Evolutionary conservation across 2,113 vertebrate species (phyloP).

Genomic region (Corythoichthys intestinalis): DNA sequence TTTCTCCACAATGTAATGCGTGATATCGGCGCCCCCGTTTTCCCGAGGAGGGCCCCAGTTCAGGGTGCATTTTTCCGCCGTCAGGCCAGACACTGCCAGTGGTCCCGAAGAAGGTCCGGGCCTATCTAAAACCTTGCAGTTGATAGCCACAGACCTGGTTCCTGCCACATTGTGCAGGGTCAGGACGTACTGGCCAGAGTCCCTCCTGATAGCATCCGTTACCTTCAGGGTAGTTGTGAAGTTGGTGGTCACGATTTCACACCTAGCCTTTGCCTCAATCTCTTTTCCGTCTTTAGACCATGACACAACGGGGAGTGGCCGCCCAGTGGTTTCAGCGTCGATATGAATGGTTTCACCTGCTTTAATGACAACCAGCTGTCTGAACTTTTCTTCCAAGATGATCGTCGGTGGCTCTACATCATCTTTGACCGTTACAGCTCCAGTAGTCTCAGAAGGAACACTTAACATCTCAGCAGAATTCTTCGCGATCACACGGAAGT

Average conservation of each 20-base stretch:
- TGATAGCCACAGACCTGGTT: slow-evolving; percentile 85
- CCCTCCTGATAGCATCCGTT: slow-evolving; percentile 87
- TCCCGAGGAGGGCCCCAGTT: slow-evolving; percentile 93
- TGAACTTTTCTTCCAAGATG: slow-evolving; percentile 88
- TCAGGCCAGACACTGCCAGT: slow-evolving; percentile 83
- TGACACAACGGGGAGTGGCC: slow-evolving; percentile 87
- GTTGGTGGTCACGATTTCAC: slow-evolving; percentile 88
- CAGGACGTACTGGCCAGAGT: slow-evolving; percentile 91
- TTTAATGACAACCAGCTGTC: slow-evolving; percentile 86
- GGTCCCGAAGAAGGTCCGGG: slow-evolving; percentile 93
- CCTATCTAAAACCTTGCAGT: slow-evolving; percentile 93
- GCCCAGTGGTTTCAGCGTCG: slow-evolving; percentile 89
- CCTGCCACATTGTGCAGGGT: slow-evolving; percentile 94
- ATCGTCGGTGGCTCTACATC: slow-evolving; percentile 93
- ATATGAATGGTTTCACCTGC: slow-evolving; percentile 91
- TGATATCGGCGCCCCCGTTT: slow-evolving; percentile 92
- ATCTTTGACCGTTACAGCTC: slow-evolving; percentile 92
- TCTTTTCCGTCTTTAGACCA: slow-evolving; percentile 96
- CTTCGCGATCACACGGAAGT: slow-evolving; percentile 91
- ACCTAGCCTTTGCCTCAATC: slow-evolving; percentile 88
- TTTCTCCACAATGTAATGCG: slow-evolving; percentile 95
- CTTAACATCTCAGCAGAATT: slow-evolving; percentile 90
- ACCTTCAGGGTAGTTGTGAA: slow-evolving; percentile 79
- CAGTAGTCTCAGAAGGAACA: slow-evolving; percentile 88
- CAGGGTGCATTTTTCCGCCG: slow-evolving; percentile 90